Conservation (phyloP, 2,797 vertebrate species). For the Novumbra hubbsi region DNA sequence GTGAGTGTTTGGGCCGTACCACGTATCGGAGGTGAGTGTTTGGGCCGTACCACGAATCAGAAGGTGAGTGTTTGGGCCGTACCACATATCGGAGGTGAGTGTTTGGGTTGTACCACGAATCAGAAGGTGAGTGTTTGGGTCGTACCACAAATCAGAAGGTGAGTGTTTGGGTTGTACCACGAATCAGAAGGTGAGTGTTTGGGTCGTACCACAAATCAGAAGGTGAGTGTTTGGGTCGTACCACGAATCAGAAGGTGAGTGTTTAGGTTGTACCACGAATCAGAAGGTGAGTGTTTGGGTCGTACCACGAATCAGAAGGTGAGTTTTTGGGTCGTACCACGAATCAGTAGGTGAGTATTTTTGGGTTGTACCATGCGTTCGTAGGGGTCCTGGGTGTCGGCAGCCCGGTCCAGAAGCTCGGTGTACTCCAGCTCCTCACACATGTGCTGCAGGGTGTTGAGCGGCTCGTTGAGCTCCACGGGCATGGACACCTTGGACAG, state of each 20-base stretch:
- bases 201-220: too few species aligned
- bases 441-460: slow-evolving; percentile 98
- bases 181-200: not conserved
- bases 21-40: not conserved
- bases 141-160: not conserved
- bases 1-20: not conserved
- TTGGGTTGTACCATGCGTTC: slow-evolving; percentile 89
- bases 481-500: slow-evolving; percentile 99
- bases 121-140: not conserved
- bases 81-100: not conserved
- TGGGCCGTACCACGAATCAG: slow-evolving; percentile 74
- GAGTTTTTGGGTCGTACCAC: not conserved
- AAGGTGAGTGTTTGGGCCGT: not conserved
- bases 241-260: not conserved
- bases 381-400: slow-evolving; percentile 89
- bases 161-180: not conserved
- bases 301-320: not conserved
- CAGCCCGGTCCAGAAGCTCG: slow-evolving; percentile 95
- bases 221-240: not conserved
- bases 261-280: not conserved
- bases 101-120: not conserved
- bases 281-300: not conserved
- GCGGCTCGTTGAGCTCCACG: slow-evolving; percentile 96
- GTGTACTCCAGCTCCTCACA: slow-evolving; percentile 98
- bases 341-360: not conserved